A percentile compares a stretch with the other conserved stretches of the same genome.
Evolutionary conservation across 2,888 invertebrate genomes (phyloP).

Genomic region (Nemotelus pantherinus): DNA sequence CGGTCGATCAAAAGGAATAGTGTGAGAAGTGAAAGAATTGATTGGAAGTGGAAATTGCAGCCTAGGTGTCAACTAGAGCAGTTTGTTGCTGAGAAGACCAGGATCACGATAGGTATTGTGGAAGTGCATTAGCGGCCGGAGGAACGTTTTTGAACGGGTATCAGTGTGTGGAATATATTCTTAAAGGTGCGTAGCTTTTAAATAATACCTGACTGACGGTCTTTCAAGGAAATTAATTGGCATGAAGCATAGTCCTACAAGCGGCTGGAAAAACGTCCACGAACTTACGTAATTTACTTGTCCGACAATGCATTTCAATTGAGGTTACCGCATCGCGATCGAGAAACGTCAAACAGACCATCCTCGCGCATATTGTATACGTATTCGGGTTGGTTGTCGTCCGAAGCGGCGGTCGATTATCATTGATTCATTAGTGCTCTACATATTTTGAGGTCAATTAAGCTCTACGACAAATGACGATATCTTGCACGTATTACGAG

Average conservation of each 20-base stretch:
- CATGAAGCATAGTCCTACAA: slow-evolving; percentile 6
- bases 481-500: neutral
- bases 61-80: too few relatives aligned
- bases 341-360: slow-evolving; percentile 26
- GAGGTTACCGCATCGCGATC: slow-evolving; percentile 33
- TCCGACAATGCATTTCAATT: neutral
- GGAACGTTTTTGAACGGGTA: neutral
- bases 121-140: neutral
- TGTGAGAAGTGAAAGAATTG: too few relatives aligned
- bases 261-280: slow-evolving; percentile 19
- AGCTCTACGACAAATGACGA: neutral
- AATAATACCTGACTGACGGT: neutral
- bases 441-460: slow-evolving; percentile 21
- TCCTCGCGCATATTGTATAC: neutral
- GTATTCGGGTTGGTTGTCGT: neutral
- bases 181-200: slow-evolving; percentile 4
- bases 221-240: slow-evolving; percentile 19
- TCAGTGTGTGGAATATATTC: too few relatives aligned
- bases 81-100: neutral
- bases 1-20: too few relatives aligned
- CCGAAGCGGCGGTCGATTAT: neutral
- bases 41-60: too few relatives aligned
- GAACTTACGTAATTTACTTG: slow-evolving; percentile 26
- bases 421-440: slow-evolving; percentile 25
- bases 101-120: neutral